Conservation (phyloP, 1,140 invertebrate species). For the Microplitis demolitor region DNA sequence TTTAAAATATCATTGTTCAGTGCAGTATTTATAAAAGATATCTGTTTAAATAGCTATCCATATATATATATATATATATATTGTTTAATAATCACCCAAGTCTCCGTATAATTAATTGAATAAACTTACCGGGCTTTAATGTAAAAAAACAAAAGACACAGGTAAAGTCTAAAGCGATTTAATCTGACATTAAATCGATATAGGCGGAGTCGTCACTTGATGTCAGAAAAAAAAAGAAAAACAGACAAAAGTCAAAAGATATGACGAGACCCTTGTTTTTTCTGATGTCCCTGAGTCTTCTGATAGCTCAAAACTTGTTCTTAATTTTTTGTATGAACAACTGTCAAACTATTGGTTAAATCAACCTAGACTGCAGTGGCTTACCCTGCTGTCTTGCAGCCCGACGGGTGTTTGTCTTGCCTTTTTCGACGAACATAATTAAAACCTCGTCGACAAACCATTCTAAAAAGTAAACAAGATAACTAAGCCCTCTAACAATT, state of each 20-base stretch:
- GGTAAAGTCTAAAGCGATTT: not conserved
- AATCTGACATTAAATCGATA: not conserved
- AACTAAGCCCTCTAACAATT: too few relatives aligned
- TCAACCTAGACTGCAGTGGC: not conserved
- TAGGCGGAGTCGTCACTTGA: too few relatives aligned
- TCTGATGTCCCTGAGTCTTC: constrained; percentile 28
- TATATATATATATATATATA: too few relatives aligned
- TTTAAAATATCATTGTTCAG: too few relatives aligned
- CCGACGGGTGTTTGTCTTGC: not conserved
- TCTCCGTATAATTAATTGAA: too few relatives aligned
- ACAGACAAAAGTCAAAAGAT: not conserved
- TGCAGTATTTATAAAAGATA: too few relatives aligned
- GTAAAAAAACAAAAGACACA: not conserved
- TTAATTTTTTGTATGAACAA: not conserved
- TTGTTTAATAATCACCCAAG: too few relatives aligned
- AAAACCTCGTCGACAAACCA: not conserved
- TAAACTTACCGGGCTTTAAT: not conserved
- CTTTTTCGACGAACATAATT: not conserved
- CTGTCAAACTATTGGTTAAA: not conserved
- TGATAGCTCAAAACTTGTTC: not conserved
- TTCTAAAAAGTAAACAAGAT: not conserved
- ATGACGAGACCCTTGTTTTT: not conserved
- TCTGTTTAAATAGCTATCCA: too few relatives aligned
- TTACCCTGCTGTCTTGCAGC: not conserved
- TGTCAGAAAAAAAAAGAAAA: not conserved